These are phyloP conservation scores for Catajapyx aquilonaris DNA, from an alignment of 1,140 invertebrate genomes.

Conservation along the genomic window DNA sequence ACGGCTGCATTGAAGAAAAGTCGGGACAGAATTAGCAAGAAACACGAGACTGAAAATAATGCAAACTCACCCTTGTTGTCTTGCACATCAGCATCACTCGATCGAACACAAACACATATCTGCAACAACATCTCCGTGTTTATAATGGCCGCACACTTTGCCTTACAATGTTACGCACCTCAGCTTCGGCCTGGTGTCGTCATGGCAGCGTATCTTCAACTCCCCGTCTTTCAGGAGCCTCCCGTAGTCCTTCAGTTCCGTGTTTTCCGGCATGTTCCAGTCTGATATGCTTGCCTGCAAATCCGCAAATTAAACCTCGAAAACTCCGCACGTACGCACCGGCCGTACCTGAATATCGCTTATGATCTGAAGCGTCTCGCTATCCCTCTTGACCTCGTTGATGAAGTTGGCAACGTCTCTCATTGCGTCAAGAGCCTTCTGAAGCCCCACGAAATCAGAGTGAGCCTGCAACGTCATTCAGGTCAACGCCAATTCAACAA, in stretches of 20 bases:
- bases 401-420: slow-evolving; percentile 90
- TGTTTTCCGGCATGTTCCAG: slow-evolving; percentile 55
- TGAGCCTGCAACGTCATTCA: slow-evolving; percentile 37
- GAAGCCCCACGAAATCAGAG: slow-evolving; percentile 61
- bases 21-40: too few species aligned
- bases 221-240: slow-evolving; percentile 79
- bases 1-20: too few species aligned
- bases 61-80: slow-evolving; percentile 43
- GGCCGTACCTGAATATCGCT: slow-evolving; percentile 53
- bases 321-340: not conserved
- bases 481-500: too few species aligned
- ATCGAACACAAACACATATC: slow-evolving; percentile 93
- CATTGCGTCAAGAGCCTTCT: slow-evolving; percentile 87
- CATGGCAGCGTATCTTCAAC: slow-evolving; percentile 74
- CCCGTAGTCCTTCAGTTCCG: slow-evolving; percentile 68
- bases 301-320: slow-evolving; percentile 8
- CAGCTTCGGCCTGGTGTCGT: slow-evolving; percentile 61
- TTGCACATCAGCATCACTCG: slow-evolving; percentile 92
- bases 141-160: slow-evolving; percentile 10
- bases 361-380: slow-evolving; percentile 76
- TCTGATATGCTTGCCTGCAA: slow-evolving; percentile 52
- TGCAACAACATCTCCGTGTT: too few species aligned
- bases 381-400: slow-evolving; percentile 95
- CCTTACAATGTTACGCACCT: slow-evolving; percentile 21
- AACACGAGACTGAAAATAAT: too few species aligned